Evolutionary conservation across 2,797 vertebrate genomes (phyloP), one percentile per base, ranked within the genome.

Genomic region (Corythornis leucogaster): DNA sequence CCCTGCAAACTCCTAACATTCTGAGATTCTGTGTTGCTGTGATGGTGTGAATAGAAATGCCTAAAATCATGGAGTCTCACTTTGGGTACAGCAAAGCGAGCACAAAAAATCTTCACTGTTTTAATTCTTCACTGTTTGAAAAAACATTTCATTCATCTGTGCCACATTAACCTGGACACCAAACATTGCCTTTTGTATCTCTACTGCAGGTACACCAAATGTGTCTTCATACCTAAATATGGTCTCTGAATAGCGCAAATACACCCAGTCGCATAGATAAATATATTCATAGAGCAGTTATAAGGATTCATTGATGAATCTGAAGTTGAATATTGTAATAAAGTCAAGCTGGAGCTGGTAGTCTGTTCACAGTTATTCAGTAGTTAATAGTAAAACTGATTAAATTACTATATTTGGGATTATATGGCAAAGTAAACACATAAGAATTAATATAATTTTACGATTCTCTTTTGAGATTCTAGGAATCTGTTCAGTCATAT

Each of bases 81-180:
- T 79, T 55, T 2, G 5, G 71, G 6, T 43, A 24, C 33, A 55
- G 26, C 7, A 82, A 94, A 74, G 11, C 7, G 16, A 77, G 20
- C 19, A 67, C 3, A 17, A 1, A 64, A 40, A 70, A 38, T 55
- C 11, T 75, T 45, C 3, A 5, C 15, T 57, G 20, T 50, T 45
- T 25, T 7, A 4, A 48, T 78, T 58, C 40, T 66, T 31, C 33
- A 19, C 8, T 87, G 10, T 58, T 51, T 73, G 31, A 80, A 14
- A 74, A 82, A 61, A 8, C 50, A 40, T 57, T 88, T 38, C 3
- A 48, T 42, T 70, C 7, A 26, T 19, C 70, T 66, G 21, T 85
- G 62, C 3, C 19, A 38, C 0, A 1, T 15, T 51, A 66, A 59
- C 7, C 12, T 50, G 40, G 24, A 51, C 5, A 55, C 3, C 2